Base-by-base conservation (phyloP, 2,888 invertebrate species). In the Tenodera sinensis region DNA sequence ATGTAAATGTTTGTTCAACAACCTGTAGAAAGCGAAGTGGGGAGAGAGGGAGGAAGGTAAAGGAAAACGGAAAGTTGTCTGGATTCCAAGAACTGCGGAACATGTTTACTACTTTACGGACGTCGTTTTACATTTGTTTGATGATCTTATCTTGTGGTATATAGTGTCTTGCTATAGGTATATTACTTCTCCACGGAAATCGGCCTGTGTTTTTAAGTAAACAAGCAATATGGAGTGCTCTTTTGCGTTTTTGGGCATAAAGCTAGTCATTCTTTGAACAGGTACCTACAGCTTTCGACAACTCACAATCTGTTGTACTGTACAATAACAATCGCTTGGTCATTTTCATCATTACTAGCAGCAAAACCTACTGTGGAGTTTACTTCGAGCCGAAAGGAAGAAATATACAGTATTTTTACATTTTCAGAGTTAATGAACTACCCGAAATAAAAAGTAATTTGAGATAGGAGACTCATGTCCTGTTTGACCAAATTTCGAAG, bases 81-180 rank as follows among this genome's bases (percentile, higher is more conserved):
- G 85, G 34, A 85, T 85, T 85, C 85, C 85, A 85, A 85, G 85
- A 85, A 85, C 85, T 85, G 20, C 47, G 27, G 27, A 27, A 28
- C 85, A 27, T 54, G 85, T 85, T 85, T 54, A 85, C 85, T 54
- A 85, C 47, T 85, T 85, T 85, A 47, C 47, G 85, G 85, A 28
- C 47, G 27, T 85, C 85, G 54, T 85, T 85, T 42, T 15, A 42
- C 85, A 54, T 85, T 85, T 85, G 85, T 85, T 85, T 85, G 85
- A 20, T 54, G 85, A 85, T 85, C n/a, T 42, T 85, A 85, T 85
- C 85, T 47, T 42, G 25, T 20, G 42, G 34, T 71, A 71, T 3
- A 20, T 20, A 71, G 54, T 71, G 20, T 71, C 54, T 20, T 71
- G 54, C 6, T 71, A 20, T 71, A 71, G n/a, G n/a, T n/a, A n/a